phyloP scores from a whole-genome alignment of 2,113 vertebrate species.

The Psilopogon haemacephalus region DNA sequence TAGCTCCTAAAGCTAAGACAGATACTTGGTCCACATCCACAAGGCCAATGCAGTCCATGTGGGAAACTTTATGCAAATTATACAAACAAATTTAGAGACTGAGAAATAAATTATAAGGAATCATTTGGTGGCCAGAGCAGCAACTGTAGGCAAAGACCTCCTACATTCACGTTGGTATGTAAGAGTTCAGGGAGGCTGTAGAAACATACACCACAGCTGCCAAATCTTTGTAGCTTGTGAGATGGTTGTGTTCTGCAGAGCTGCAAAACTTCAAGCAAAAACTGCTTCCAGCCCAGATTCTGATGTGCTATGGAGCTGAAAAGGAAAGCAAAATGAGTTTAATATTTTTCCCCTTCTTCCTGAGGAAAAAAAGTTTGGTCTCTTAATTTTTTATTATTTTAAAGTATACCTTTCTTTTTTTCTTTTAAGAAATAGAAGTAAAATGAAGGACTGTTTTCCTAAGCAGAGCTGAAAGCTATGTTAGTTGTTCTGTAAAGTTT shows the following conservation, averaged over 20 bases:
- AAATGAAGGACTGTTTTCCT: not conserved
- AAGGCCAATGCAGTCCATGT: not conserved
- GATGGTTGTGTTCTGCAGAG: not conserved
- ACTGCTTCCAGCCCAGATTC: not conserved
- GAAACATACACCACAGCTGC: conserved; percentile 15
- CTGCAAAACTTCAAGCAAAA: conserved; percentile 21
- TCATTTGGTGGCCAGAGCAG: conserved; percentile 35
- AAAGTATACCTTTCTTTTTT: not conserved
- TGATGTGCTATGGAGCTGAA: not conserved
- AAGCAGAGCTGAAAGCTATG: not conserved
- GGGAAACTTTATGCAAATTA: conserved; percentile 41
- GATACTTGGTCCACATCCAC: not conserved
- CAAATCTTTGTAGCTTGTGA: not conserved
- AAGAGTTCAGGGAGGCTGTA: not conserved
- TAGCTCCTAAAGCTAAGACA: not conserved
- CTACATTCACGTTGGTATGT: not conserved
- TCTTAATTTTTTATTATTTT: not conserved
- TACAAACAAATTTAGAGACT: not conserved
- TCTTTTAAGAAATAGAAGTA: not conserved
- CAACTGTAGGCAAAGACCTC: conserved; percentile 28
- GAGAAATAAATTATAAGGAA: not conserved
- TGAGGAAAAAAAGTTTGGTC: not conserved
- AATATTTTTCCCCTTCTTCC: not conserved
- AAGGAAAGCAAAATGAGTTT: not conserved
- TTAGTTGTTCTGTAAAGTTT: conserved; percentile 5